Conservation (phyloP, 2,797 vertebrate genomes). For the Amphiprion clarkii region DNA sequence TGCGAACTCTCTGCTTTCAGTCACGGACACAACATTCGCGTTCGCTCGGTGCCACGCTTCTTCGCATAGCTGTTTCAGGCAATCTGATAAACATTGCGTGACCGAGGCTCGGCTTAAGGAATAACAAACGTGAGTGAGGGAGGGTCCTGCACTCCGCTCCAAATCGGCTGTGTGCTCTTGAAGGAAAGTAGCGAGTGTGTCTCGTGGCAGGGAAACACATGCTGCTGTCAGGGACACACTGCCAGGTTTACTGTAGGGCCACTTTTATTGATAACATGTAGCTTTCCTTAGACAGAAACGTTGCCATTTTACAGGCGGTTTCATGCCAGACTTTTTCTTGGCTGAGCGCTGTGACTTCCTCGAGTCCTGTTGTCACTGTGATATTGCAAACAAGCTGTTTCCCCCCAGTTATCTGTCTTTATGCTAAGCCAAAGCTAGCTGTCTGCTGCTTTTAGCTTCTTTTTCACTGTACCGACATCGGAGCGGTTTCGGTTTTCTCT, state of each 20-base stretch:
- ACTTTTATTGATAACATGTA: constrained; percentile 35
- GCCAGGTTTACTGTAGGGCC: constrained; percentile 39
- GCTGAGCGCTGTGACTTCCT: background rate
- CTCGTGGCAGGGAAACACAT: constrained; percentile 37
- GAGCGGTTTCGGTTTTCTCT: background rate
- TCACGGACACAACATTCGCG: constrained; percentile 36
- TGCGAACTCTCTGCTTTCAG: constrained; percentile 31
- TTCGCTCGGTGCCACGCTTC: constrained; percentile 49
- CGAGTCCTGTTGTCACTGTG: constrained; percentile 1
- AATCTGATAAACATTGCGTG: constrained; percentile 81
- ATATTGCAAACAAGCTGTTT: background rate
- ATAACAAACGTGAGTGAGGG: constrained; percentile 76
- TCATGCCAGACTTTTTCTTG: background rate
- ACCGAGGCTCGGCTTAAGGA: constrained; percentile 62
- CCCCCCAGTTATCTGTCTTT: background rate
- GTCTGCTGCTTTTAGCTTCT: background rate
- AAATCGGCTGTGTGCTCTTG: constrained; percentile 49
- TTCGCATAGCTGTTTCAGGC: constrained; percentile 60
- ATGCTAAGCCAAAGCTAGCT: background rate
- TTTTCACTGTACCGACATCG: background rate
- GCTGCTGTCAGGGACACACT: constrained; percentile 56
- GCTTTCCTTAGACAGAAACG: constrained; percentile 10
- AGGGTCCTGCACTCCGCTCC: constrained; percentile 50
- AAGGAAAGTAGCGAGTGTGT: constrained; percentile 61
- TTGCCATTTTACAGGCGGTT: background rate